Evolutionary conservation across 1,140 invertebrate species (phyloP).

Genomic region (Battus philenor): DNA sequence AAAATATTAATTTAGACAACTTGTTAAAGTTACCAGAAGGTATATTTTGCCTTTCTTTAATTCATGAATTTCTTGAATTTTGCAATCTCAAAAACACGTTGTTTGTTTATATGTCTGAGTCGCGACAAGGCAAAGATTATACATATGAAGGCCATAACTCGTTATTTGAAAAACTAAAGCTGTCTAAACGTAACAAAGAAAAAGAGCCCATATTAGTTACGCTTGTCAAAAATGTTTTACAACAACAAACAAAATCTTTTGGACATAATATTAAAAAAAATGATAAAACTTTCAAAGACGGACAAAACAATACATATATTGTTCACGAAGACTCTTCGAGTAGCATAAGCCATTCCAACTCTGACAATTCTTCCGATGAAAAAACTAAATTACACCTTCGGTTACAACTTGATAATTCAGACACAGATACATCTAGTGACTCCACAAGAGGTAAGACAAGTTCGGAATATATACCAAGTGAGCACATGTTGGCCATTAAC

Average conservation of each 20-base stretch:
- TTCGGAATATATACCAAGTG: conserved; percentile 63
- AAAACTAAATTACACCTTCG: conserved; percentile 62
- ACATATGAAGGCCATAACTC: conserved; percentile 46
- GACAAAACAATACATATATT: conserved; percentile 64
- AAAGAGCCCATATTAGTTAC: conserved; percentile 56
- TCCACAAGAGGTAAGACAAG: conserved; percentile 53
- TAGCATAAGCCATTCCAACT: conserved; percentile 51
- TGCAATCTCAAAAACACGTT: conserved; percentile 71
- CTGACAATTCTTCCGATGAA: conserved; percentile 66
- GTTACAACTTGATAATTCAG: conserved; percentile 58
- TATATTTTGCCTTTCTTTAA: conserved; percentile 54
- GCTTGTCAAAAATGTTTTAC: conserved; percentile 49
- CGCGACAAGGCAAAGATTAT: conserved; percentile 66
- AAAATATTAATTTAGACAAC: conserved; percentile 62
- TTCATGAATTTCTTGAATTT: conserved; percentile 72
- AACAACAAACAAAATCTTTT: conserved; percentile 30
- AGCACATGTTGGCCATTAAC: conserved; percentile 31
- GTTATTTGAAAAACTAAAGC: conserved; percentile 48
- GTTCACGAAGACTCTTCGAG: conserved; percentile 61
- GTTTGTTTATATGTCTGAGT: conserved; percentile 71
- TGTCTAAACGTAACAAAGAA: conserved; percentile 32
- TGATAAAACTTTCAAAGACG: conserved; percentile 39
- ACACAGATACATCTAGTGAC: conserved; percentile 66
- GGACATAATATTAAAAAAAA: conserved; percentile 20
- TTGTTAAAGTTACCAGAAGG: conserved; percentile 63